Evolutionary conservation across 1,140 invertebrate species (phyloP).

Genomic region (Pseudomyrmex flavicornis): DNA sequence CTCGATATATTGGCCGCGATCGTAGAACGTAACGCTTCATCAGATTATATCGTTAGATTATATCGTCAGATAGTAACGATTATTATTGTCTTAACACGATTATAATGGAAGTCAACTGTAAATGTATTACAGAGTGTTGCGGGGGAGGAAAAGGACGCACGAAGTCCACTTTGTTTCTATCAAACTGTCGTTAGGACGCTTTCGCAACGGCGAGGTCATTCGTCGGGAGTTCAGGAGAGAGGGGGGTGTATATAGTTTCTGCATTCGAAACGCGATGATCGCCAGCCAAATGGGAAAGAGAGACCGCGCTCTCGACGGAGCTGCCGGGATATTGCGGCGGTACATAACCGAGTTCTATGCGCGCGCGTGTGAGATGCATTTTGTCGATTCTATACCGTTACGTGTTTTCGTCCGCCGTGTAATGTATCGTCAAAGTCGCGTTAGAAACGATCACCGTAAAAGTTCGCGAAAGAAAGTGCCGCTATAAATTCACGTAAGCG

Average conservation of each 20-base stretch:
- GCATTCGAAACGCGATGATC: constrained; percentile 49
- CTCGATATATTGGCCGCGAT: background rate
- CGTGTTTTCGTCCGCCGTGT: background rate
- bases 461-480: constrained; percentile 25
- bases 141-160: background rate
- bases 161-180: constrained; percentile 60
- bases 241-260: constrained; percentile 3
- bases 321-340: background rate
- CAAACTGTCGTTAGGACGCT: constrained; percentile 38
- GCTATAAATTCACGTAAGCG: constrained; percentile 40
- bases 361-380: constrained; percentile 1
- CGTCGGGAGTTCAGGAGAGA: background rate
- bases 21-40: background rate
- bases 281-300: constrained; percentile 44
- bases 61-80: no score
- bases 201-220: constrained; percentile 33
- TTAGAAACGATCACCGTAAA: constrained; percentile 47
- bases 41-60: background rate
- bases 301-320: constrained; percentile 19
- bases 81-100: constrained; percentile 14
- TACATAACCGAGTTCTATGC: background rate
- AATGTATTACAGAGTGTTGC: background rate
- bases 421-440: constrained; percentile 52
- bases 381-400: constrained; percentile 36
- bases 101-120: background rate